phyloP scores from a whole-genome alignment of 2,888 invertebrate species.

The Eristalis pertinax region DNA sequence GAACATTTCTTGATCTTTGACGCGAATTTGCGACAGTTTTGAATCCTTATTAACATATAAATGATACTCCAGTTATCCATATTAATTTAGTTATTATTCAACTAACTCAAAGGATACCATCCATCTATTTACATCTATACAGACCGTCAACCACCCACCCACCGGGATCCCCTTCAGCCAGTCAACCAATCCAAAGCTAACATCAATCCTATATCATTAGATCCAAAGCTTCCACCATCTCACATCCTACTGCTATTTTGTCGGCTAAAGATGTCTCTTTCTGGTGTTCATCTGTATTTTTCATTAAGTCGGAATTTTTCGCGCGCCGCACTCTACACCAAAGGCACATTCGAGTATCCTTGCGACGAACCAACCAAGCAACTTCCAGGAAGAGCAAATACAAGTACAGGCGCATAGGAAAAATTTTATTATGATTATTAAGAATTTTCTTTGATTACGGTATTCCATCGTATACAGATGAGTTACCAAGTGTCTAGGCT shows the following conservation, averaged over 20 bases:
- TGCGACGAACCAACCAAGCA: constrained; percentile 31
- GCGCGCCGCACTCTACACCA: constrained; percentile 42
- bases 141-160: constrained; percentile 2
- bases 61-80: constrained; percentile 74
- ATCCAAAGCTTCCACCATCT: constrained; percentile 52
- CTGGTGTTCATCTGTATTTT: constrained; percentile 54
- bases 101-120: constrained; percentile 66
- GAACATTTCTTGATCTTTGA: constrained; percentile 69
- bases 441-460: constrained; percentile 72
- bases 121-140: constrained; percentile 40
- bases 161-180: constrained; percentile 32
- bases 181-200: constrained; percentile 63
- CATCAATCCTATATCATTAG: constrained; percentile 70
- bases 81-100: constrained; percentile 74
- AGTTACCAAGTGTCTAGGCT: constrained; percentile 56
- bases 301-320: constrained; percentile 70
- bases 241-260: constrained; percentile 6
- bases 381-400: constrained; percentile 63
- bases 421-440: constrained; percentile 71
- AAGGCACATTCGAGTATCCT: constrained; percentile 46
- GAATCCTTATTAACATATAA: constrained; percentile 74
- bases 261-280: constrained; percentile 39
- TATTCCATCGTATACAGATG: constrained; percentile 66
- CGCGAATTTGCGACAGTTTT: constrained; percentile 68
- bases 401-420: constrained; percentile 57